These are phyloP conservation scores for Eleginops maclovinus DNA, from an alignment of 2,113 vertebrate species.

Conservation along the genomic window DNA sequence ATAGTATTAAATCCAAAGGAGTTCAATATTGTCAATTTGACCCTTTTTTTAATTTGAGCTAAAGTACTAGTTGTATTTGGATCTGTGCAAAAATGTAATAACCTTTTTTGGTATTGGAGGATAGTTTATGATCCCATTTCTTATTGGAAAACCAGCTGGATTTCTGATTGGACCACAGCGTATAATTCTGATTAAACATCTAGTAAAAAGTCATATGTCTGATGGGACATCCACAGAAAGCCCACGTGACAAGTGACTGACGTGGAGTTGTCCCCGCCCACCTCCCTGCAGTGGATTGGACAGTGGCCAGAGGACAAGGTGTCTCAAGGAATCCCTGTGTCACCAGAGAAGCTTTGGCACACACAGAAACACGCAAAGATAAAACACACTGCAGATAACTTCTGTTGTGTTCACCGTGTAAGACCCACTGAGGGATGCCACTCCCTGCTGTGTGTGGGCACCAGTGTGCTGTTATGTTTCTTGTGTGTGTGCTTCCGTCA, in stretches of 20 bases:
- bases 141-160: not conserved
- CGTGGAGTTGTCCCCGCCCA: not conserved
- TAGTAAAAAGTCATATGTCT: not conserved
- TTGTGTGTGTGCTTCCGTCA: conserved; percentile 3
- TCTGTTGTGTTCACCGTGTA: not conserved
- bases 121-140: not conserved
- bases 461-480: conserved; percentile 14
- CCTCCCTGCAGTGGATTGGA: conserved; percentile 34
- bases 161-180: not conserved
- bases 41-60: not conserved
- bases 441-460: conserved; percentile 23
- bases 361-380: conserved; percentile 22
- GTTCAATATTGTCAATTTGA: not conserved
- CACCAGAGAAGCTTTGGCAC: conserved; percentile 29
- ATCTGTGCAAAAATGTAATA: not conserved
- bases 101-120: not conserved
- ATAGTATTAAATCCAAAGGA: not conserved
- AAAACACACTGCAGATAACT: conserved; percentile 12
- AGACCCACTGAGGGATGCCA: conserved; percentile 19
- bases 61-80: not conserved
- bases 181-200: not conserved
- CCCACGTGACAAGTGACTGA: conserved; percentile 25
- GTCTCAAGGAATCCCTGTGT: conserved; percentile 58
- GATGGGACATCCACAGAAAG: not conserved
- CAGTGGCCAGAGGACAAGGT: conserved; percentile 35